Evolutionary conservation across 1,140 invertebrate genomes (phyloP).

Genomic region (Sitobion miscanthi): DNA sequence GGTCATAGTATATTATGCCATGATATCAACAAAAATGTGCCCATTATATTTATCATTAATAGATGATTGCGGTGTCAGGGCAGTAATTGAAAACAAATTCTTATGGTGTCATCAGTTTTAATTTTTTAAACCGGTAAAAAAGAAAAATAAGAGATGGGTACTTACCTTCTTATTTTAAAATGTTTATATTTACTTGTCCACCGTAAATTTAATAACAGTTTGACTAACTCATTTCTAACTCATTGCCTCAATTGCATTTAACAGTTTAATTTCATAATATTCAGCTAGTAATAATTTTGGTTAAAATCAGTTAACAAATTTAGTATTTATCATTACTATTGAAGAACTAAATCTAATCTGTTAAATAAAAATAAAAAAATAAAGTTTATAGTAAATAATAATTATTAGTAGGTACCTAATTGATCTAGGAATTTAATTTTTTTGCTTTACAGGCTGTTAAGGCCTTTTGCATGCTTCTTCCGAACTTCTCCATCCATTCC

Average conservation of each 20-base stretch:
- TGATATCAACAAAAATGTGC: not conserved
- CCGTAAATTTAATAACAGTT: not conserved
- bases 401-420: not conserved
- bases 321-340: not conserved
- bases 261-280: not conserved
- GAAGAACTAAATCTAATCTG: not conserved
- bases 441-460: too few species aligned
- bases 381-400: not conserved
- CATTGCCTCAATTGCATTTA: not conserved
- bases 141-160: too few species aligned
- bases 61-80: not conserved
- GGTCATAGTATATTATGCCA: not conserved
- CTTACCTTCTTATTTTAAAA: not conserved
- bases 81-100: not conserved
- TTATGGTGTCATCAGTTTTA: not conserved
- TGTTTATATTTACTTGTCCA: not conserved
- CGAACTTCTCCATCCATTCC: too few species aligned
- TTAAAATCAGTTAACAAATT: not conserved
- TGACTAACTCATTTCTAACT: too few species aligned
- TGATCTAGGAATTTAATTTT: too few species aligned
- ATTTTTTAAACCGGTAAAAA: not conserved
- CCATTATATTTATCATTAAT: not conserved
- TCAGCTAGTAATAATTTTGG: not conserved
- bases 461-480: too few species aligned
- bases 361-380: not conserved